These are phyloP conservation scores for Penaeus chinensis DNA, from an alignment of 1,140 invertebrate species.

Conservation along the genomic window DNA sequence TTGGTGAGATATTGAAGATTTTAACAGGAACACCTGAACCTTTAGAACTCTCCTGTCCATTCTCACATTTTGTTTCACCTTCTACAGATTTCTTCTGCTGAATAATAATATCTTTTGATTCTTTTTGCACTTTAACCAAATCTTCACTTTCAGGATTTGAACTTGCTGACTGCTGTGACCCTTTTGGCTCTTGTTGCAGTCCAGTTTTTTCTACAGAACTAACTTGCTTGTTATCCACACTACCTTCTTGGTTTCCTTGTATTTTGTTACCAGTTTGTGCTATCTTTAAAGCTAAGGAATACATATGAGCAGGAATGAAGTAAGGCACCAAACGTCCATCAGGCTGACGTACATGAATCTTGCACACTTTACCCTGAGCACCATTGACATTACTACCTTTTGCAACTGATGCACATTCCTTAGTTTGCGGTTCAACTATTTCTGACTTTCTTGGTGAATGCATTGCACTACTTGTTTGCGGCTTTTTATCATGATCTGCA, in stretches of 20 bases:
- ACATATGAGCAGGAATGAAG: conserved; percentile 47
- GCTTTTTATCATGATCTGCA: no score
- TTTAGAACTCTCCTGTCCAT: neutral
- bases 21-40: conserved; percentile 8
- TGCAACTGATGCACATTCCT: neutral
- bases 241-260: neutral
- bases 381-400: neutral
- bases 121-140: no score
- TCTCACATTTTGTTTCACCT: conserved; percentile 1
- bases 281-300: conserved; percentile 46
- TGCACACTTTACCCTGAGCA: conserved; percentile 43
- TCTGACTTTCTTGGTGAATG: no score
- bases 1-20: conserved; percentile 31
- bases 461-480: no score
- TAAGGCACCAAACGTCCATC: conserved; percentile 38
- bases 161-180: neutral
- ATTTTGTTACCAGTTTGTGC: conserved; percentile 16
- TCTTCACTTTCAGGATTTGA: no score
- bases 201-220: neutral
- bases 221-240: neutral
- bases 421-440: neutral
- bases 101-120: no score
- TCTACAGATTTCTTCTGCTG: no score
- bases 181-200: neutral
- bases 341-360: conserved; percentile 42